phyloP scores from a whole-genome alignment of 1,140 invertebrate genomes.

The Melipona quadrifasciata region DNA sequence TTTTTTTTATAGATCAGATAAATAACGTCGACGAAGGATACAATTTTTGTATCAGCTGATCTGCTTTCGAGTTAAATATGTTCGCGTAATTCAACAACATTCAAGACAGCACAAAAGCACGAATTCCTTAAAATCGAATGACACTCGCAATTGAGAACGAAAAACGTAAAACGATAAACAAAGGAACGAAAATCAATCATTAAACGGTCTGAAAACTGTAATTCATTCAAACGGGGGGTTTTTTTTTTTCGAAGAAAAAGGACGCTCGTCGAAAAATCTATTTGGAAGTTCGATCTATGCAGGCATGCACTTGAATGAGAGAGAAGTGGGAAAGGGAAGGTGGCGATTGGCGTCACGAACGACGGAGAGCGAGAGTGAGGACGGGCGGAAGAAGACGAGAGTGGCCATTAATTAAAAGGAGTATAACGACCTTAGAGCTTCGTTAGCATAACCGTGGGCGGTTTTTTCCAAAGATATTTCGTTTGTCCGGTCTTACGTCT shows the following conservation, averaged over 20 bases:
- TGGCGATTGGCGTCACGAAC: conserved; percentile 40
- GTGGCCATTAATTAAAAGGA: conserved; percentile 67
- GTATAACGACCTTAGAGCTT: conserved; percentile 63
- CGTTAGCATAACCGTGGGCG: conserved; percentile 60
- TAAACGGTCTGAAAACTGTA: not conserved
- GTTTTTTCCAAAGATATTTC: conserved; percentile 61
- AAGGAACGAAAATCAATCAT: not conserved
- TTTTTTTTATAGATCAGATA: too few species aligned
- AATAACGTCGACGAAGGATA: too few species aligned
- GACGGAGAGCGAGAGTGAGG: conserved; percentile 55
- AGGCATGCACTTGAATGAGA: not conserved
- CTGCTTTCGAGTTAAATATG: too few species aligned
- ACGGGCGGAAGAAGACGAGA: conserved; percentile 64
- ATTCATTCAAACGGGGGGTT: not conserved
- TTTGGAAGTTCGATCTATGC: not conserved
- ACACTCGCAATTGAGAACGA: too few species aligned
- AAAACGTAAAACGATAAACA: too few species aligned
- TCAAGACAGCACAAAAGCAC: too few species aligned
- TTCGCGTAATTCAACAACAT: too few species aligned
- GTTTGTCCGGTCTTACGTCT: conserved; percentile 30
- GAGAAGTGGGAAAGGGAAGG: not conserved
- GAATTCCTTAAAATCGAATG: too few species aligned
- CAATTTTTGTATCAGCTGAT: too few species aligned
- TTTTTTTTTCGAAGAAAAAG: not conserved
- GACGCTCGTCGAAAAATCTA: not conserved